These are phyloP conservation scores for Drosophila borborema DNA, from an alignment of 2,888 invertebrate genomes.

Conservation along the genomic window DNA sequence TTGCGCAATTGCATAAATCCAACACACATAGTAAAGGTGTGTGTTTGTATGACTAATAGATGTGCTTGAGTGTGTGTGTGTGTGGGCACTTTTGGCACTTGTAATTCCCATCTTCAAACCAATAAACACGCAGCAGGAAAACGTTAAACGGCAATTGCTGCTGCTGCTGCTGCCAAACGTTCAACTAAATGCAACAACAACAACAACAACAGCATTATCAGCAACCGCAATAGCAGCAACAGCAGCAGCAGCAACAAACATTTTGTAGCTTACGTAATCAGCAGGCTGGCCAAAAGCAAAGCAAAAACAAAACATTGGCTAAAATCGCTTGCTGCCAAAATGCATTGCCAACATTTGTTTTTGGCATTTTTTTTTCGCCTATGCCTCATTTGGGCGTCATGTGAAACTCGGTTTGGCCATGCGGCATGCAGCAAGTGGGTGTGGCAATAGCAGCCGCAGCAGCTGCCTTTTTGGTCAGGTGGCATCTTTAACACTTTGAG, in stretches of 20 bases:
- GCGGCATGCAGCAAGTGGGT: conserved; percentile 35
- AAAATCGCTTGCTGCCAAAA: conserved; percentile 54
- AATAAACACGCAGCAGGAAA: conserved; percentile 70
- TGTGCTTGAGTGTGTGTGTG: conserved; percentile 6
- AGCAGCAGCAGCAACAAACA: conserved; percentile 14
- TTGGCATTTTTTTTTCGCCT: conserved; percentile 1
- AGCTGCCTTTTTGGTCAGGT: conserved; percentile 39
- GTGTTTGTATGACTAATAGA: background rate
- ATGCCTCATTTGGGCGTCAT: conserved; percentile 40
- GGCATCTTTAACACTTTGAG: conserved; percentile 71
- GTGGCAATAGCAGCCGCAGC: conserved; percentile 36
- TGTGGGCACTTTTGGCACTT: background rate
- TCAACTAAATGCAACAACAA: conserved; percentile 45
- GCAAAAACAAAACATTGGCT: conserved; percentile 24
- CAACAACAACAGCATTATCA: conserved; percentile 43
- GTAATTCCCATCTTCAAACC: conserved; percentile 58
- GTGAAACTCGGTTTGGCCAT: conserved; percentile 62
- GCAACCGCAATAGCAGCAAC: conserved; percentile 3
- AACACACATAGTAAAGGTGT: background rate
- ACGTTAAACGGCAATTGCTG: conserved; percentile 48
- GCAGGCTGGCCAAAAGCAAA: conserved; percentile 23
- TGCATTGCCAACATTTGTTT: conserved; percentile 52
- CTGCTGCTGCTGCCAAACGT: conserved; percentile 41
- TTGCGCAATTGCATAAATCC: conserved; percentile 26
- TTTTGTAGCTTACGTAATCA: conserved; percentile 48